Conservation (phyloP, 2,888 invertebrate species). For the Epirrhoe tristata region DNA sequence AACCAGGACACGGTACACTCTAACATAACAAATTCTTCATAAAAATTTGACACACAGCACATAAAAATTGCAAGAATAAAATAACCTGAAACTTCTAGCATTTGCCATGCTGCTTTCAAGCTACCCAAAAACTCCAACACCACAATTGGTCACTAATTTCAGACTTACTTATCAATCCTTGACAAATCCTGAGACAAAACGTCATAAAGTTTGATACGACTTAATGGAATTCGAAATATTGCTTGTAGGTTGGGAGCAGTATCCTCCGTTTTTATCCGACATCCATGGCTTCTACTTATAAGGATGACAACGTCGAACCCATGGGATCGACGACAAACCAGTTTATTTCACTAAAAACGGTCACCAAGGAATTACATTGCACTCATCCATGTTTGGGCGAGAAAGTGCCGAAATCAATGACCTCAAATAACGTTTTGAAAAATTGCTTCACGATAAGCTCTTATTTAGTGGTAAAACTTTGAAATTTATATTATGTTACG, state of each 20-base stretch:
- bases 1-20: too few species aligned
- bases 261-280: slow-evolving; percentile 18
- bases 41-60: too few species aligned
- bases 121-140: too few species aligned
- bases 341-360: slow-evolving; percentile 37
- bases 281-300: slow-evolving; percentile 21
- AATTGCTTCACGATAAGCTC: slow-evolving; percentile 29
- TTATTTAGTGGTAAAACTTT: slow-evolving; percentile 17
- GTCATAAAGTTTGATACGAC: neutral
- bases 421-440: slow-evolving; percentile 33
- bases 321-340: slow-evolving; percentile 35
- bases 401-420: slow-evolving; percentile 42
- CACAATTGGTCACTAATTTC: too few species aligned
- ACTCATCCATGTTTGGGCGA: slow-evolving; percentile 40
- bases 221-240: slow-evolving; percentile 10
- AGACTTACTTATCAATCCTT: too few species aligned
- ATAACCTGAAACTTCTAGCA: too few species aligned
- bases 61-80: too few species aligned
- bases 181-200: too few species aligned
- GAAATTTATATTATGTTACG: slow-evolving; percentile 18
- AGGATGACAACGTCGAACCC: slow-evolving; percentile 31
- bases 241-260: slow-evolving; percentile 5
- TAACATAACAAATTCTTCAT: too few species aligned
- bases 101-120: too few species aligned
- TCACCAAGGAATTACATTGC: slow-evolving; percentile 33